Conservation (phyloP, 2,888 invertebrate genomes). For the Apotomis turbidana region DNA sequence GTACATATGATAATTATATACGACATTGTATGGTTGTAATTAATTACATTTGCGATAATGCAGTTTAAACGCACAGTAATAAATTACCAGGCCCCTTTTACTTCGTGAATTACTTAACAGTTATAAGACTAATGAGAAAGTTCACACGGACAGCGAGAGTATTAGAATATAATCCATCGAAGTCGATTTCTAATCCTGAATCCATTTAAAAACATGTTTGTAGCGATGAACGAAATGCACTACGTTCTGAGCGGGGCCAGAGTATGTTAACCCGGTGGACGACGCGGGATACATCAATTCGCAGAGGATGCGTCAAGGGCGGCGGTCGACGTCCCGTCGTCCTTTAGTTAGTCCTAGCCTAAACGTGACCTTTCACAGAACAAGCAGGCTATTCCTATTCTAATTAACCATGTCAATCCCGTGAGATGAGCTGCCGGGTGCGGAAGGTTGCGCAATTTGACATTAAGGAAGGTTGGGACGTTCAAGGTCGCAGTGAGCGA, state of each 20-base stretch:
- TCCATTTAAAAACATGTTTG: conserved; percentile 31
- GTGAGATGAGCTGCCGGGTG: conserved; percentile 54
- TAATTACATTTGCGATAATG: conserved; percentile 19
- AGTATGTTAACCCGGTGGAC: conserved; percentile 67
- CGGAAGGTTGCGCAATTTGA: conserved; percentile 70
- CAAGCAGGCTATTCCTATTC: conserved; percentile 53
- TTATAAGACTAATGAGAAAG: conserved; percentile 8
- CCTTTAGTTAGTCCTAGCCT: conserved; percentile 55
- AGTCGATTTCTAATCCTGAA: conserved; percentile 47
- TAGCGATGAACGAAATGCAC: conserved; percentile 24
- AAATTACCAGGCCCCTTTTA: conserved; percentile 19
- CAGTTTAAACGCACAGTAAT: conserved; percentile 8
- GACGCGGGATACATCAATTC: conserved; percentile 62
- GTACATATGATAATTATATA: conserved; percentile 53
- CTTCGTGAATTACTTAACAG: conserved; percentile 18
- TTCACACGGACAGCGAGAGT: conserved; percentile 15
- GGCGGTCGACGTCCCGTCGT: conserved; percentile 71
- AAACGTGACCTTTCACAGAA: conserved; percentile 49
- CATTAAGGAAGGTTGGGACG: conserved; percentile 81
- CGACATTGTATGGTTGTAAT: conserved; percentile 50
- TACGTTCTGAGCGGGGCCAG: conserved; percentile 51
- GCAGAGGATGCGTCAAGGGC: conserved; percentile 74
- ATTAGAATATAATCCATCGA: conserved; percentile 30
- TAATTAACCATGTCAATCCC: conserved; percentile 65
- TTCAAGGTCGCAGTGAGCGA: conserved; percentile 80